Conservation (phyloP, 2,888 invertebrate genomes). For the Elegia similella region DNA sequence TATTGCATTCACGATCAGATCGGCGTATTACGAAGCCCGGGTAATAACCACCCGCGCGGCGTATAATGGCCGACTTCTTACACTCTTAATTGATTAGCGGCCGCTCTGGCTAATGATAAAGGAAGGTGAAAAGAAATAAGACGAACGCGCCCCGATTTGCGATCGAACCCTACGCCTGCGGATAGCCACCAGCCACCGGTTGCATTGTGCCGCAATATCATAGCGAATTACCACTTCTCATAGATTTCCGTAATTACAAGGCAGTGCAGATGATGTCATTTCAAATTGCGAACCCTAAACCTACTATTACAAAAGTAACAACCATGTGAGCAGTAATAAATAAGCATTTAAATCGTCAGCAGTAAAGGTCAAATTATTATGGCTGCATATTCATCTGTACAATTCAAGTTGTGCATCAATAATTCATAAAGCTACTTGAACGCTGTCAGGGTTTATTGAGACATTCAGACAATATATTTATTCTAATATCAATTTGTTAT, state of each 20-base stretch:
- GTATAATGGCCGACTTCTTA: slow-evolving; percentile 80
- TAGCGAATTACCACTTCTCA: slow-evolving; percentile 28
- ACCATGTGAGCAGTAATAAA: slow-evolving; percentile 56
- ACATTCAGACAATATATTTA: slow-evolving; percentile 31
- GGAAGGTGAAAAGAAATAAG: slow-evolving; percentile 81
- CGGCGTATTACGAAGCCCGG: slow-evolving; percentile 74
- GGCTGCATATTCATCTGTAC: slow-evolving; percentile 67
- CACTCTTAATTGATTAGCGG: slow-evolving; percentile 83
- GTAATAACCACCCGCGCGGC: slow-evolving; percentile 78
- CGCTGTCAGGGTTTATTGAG: slow-evolving; percentile 60
- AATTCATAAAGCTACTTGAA: slow-evolving; percentile 68
- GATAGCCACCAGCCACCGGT: slow-evolving; percentile 69
- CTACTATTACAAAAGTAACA: slow-evolving; percentile 59
- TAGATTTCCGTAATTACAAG: slow-evolving; percentile 21
- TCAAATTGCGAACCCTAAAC: slow-evolving; percentile 49
- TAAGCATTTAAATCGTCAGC: slow-evolving; percentile 58
- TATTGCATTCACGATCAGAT: slow-evolving; percentile 78
- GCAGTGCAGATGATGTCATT: slow-evolving; percentile 58
- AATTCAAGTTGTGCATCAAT: slow-evolving; percentile 62
- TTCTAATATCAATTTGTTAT: slow-evolving; percentile 30
- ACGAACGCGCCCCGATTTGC: slow-evolving; percentile 72
- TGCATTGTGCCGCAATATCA: slow-evolving; percentile 32
- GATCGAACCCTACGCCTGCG: slow-evolving; percentile 57
- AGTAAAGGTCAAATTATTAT: slow-evolving; percentile 66
- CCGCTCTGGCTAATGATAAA: slow-evolving; percentile 80